phyloP scores from a whole-genome alignment of 2,797 vertebrate species.

The Pyrocephalus nanus region DNA sequence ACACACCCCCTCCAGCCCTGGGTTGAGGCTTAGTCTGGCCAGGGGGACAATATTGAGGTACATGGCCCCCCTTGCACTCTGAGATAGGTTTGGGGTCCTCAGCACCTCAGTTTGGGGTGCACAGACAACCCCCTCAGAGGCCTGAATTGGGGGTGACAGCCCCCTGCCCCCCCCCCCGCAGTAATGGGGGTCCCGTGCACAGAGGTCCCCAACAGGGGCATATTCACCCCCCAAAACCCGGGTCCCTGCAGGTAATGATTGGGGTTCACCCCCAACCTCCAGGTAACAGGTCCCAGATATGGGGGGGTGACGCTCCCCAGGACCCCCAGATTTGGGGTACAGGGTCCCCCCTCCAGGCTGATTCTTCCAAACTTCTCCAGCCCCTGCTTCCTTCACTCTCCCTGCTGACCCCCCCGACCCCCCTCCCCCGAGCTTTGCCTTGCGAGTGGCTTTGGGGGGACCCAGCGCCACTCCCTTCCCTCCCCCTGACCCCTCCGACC shows the following conservation, averaged over 20 bases:
- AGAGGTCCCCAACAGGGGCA: neutral
- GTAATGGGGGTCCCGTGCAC: neutral
- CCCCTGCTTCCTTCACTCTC: neutral
- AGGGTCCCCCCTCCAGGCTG: neutral
- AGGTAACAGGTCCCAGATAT: too few species aligned
- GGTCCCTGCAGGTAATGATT: neutral
- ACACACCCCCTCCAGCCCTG: neutral
- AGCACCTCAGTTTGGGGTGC: too few species aligned
- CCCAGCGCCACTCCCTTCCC: neutral
- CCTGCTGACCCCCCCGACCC: neutral
- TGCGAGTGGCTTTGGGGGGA: neutral
- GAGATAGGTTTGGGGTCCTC: neutral
- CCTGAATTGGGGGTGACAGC: neutral
- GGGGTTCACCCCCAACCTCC: neutral
- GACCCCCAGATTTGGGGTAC: neutral
- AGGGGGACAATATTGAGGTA: neutral
- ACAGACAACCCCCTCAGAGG: too few species aligned
- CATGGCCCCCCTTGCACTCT: neutral
- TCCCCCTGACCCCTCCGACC: neutral
- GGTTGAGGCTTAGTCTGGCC: neutral
- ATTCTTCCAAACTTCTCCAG: slow-evolving; percentile 40
- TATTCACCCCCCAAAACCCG: neutral
- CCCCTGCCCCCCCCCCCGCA: neutral
- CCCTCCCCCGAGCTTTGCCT: neutral
- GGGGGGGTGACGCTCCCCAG: too few species aligned